A percentile compares a stretch with the other conserved stretches of the same genome.
These are phyloP conservation scores for Cosmopolites sordidus DNA, from an alignment of 2,888 invertebrate genomes.

Conservation along the genomic window DNA sequence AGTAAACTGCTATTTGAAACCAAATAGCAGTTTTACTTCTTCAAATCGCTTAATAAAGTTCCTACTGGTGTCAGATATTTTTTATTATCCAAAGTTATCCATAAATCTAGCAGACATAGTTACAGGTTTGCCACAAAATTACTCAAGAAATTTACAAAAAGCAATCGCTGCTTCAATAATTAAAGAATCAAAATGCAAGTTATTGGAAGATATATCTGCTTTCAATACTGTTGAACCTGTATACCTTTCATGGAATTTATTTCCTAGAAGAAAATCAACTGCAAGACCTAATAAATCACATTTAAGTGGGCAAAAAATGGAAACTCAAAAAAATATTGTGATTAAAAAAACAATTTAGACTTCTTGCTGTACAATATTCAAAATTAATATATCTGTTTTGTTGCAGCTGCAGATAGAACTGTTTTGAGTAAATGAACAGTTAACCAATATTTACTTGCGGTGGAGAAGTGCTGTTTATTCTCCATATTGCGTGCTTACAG, in stretches of 20 bases:
- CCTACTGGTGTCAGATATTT: constrained; percentile 57
- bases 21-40: constrained; percentile 47
- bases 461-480: too few relatives aligned
- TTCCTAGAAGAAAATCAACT: constrained; percentile 30
- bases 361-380: too few relatives aligned
- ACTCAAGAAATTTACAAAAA: constrained; percentile 42
- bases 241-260: constrained; percentile 38
- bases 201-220: constrained; percentile 27
- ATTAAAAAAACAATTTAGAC: constrained; percentile 27
- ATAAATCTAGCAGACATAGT: constrained; percentile 37
- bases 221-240: constrained; percentile 34
- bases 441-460: too few relatives aligned
- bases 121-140: constrained; percentile 42
- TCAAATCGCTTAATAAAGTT: constrained; percentile 62
- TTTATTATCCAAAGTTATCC: constrained; percentile 58
- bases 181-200: constrained; percentile 29
- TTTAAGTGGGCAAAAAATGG: constrained; percentile 23
- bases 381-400: too few relatives aligned
- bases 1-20: constrained; percentile 31
- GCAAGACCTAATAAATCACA: constrained; percentile 13
- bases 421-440: too few relatives aligned
- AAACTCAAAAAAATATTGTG: constrained; percentile 25
- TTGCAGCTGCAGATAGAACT: too few relatives aligned
- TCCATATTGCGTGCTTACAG: too few relatives aligned
- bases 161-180: constrained; percentile 43